Evolutionary conservation across 2,888 invertebrate genomes (phyloP).

Genomic region (Philonicus albiceps): DNA sequence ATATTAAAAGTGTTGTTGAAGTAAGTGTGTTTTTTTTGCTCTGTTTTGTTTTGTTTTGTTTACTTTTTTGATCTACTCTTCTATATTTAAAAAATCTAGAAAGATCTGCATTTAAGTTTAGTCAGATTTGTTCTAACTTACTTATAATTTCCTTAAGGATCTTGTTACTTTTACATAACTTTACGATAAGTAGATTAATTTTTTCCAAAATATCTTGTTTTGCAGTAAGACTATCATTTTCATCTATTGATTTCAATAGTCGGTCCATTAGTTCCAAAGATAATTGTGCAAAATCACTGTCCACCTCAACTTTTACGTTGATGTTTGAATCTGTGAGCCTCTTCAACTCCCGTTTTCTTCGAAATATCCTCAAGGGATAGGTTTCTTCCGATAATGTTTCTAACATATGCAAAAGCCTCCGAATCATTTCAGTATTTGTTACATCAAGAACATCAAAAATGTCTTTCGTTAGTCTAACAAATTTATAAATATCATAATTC

Average conservation of each 20-base stretch:
- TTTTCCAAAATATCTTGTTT: background rate
- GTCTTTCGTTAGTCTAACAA: background rate
- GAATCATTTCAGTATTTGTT: background rate
- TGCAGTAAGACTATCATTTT: background rate
- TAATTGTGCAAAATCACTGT: background rate
- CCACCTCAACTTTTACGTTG: background rate
- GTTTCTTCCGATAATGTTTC: conserved; percentile 6
- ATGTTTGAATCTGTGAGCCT: background rate
- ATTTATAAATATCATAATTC: conserved; percentile 2
- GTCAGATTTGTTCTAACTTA: background rate
- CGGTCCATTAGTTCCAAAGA: conserved; percentile 5
- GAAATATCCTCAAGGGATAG: background rate
- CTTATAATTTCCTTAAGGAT: background rate
- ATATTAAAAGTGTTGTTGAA: too few species aligned
- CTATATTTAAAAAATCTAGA: too few species aligned
- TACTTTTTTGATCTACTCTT: too few species aligned
- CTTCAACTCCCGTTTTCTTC: background rate
- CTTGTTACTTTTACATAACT: conserved; percentile 24
- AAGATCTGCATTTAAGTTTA: background rate
- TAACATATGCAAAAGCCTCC: background rate
- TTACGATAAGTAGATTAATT: background rate
- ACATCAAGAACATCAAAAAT: conserved; percentile 17
- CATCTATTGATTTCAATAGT: background rate
- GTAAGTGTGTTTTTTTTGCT: too few species aligned
- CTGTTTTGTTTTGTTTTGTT: too few species aligned